Percentiles rank a stretch among this genome's conserved stretches.
These are phyloP conservation scores for Drosophila sp. DNA, from an alignment of 1,140 invertebrate genomes.

Conservation along the genomic window DNA sequence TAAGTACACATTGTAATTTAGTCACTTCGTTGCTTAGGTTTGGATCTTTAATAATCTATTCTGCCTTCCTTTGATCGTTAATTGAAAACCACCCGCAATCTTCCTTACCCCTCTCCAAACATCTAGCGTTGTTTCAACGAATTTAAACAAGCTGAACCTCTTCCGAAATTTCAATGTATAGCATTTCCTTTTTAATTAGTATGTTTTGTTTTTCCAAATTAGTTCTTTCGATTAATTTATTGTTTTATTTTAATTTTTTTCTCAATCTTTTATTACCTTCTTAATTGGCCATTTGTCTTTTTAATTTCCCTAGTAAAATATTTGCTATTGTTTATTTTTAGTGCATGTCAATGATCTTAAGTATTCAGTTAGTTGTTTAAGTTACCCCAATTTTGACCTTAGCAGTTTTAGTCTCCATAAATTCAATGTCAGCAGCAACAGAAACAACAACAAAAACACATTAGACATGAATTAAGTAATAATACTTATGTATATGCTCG, in stretches of 20 bases:
- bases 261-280: background rate
- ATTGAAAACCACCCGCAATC: background rate
- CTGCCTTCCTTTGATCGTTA: background rate
- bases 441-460: slow-evolving; percentile 42
- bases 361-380: slow-evolving; percentile 70
- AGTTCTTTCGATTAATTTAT: background rate
- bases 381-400: slow-evolving; percentile 45
- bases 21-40: slow-evolving; percentile 71
- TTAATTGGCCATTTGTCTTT: slow-evolving; percentile 8
- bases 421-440: slow-evolving; percentile 22
- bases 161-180: too few relatives aligned
- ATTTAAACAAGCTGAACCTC: slow-evolving; percentile 57
- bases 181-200: too few relatives aligned
- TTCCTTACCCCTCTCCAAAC: background rate
- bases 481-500: slow-evolving; percentile 42
- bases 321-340: slow-evolving; percentile 14
- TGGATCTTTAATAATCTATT: slow-evolving; percentile 24
- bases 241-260: slow-evolving; percentile 9
- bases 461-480: slow-evolving; percentile 41
- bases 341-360: slow-evolving; percentile 47
- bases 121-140: slow-evolving; percentile 54
- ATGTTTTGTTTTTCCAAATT: background rate
- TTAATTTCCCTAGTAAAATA: slow-evolving; percentile 3
- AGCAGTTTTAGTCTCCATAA: slow-evolving; percentile 52
- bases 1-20: slow-evolving; percentile 68